Evolutionary conservation across 2,797 vertebrate genomes (phyloP).

Genomic region (Cossypha caffra): DNA sequence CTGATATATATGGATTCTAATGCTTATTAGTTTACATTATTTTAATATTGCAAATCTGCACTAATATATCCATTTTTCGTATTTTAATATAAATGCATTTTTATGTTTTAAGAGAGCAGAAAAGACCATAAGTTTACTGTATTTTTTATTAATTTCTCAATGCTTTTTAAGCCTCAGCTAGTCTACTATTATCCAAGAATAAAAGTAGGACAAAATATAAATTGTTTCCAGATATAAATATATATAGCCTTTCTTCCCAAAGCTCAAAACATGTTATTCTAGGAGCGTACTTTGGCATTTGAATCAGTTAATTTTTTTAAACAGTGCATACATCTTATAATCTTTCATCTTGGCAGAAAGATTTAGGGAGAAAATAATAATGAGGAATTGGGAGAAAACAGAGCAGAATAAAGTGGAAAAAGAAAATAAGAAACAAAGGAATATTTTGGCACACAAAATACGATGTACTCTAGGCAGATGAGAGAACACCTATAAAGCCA

Average conservation of each 20-base stretch:
- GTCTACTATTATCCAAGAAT: not conserved
- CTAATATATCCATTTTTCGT: not conserved
- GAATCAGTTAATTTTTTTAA: not conserved
- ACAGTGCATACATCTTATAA: not conserved
- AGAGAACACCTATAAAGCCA: not conserved
- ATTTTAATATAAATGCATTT: not conserved
- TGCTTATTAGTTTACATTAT: not conserved
- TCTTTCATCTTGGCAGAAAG: conserved; percentile 19
- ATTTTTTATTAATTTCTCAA: not conserved
- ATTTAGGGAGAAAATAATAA: conserved; percentile 1
- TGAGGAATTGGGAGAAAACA: not conserved
- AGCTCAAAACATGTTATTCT: not conserved
- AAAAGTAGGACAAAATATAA: not conserved
- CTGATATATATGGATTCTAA: not conserved
- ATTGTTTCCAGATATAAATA: not conserved
- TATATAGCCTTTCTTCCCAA: not conserved
- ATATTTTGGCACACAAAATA: not conserved
- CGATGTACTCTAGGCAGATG: not conserved
- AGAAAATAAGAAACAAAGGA: not conserved
- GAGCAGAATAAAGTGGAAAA: not conserved
- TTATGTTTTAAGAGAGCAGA: not conserved
- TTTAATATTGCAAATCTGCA: not conserved
- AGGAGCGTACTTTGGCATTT: not conserved
- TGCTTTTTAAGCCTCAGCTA: not conserved
- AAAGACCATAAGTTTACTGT: not conserved